Base-by-base conservation (phyloP, 2,888 invertebrate genomes). In the Troilus luridus region DNA sequence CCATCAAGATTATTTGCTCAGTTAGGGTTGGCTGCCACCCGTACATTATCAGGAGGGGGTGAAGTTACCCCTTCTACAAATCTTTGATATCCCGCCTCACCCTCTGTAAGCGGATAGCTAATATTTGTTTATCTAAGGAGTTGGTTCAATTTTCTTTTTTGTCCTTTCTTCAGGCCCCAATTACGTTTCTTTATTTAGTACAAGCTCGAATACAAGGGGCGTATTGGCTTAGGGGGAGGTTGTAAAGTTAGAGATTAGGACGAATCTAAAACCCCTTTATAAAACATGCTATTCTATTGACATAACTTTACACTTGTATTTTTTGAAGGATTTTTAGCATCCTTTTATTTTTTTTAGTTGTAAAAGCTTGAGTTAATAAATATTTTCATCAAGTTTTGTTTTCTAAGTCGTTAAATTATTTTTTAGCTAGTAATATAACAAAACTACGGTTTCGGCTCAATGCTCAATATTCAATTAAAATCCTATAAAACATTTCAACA, bases 1-100 rank as follows among this genome's bases (percentile, higher is more conserved):
- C 62, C 88, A 59, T 88, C 88, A 88, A 59, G 59, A 88, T 58
- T 88, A 88, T 88, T 88, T 88, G 60, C 88, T 54, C 54, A 21
- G 85, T 21, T 17, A 12, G 85, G 85, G 24, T 58, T 58, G 5
- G 85, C 85, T 85, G n/a, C 24, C 41, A 77, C 85, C 85, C 85
- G 54, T 85, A 56, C n/a, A 85, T 56, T 85, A 56, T 3, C 41
- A 41, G 41, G 41, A 41, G 85, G 24, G 85, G 88, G 19, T 10
- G 88, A 54, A 59, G 60, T 60, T 88, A 56, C 17, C 60, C 88
- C 88, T 88, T 41, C 62, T 56, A 56, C 56, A 85, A 85, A 85
- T 85, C 85, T 85, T 85, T 56, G 1, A 21, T 41, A 41, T 2
- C 54, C 85, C 0, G 12, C n/a, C 56, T 85, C 85, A 56, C 56